phyloP scores from a whole-genome alignment of 2,797 vertebrate species.

The Philypnodon macrostomus region DNA sequence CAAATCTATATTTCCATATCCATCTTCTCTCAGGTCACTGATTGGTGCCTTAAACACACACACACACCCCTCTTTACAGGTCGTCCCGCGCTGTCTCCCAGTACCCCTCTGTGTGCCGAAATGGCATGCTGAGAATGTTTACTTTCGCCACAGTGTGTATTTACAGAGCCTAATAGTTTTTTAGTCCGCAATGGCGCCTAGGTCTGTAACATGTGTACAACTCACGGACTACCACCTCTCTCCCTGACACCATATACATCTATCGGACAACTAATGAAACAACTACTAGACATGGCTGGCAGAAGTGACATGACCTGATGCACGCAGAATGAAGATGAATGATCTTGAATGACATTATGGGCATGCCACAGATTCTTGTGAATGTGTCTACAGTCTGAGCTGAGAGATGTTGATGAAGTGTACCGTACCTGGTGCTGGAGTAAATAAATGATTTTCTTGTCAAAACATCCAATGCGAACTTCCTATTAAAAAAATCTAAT shows the following conservation, averaged over 20 bases:
- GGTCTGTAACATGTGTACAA: conserved; percentile 74
- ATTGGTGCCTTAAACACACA: conserved; percentile 37
- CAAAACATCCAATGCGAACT: background rate
- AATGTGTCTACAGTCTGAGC: conserved; percentile 24
- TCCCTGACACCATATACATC: conserved; percentile 16
- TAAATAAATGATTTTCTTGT: background rate
- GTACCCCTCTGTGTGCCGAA: conserved; percentile 69
- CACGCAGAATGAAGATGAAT: conserved; percentile 23
- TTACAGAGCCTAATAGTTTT: conserved; percentile 80
- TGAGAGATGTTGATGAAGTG: conserved; percentile 5
- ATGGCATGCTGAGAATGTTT: conserved; percentile 79
- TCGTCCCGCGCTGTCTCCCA: conserved; percentile 70
- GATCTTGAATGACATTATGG: conserved; percentile 47
- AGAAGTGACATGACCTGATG: conserved; percentile 47
- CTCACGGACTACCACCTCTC: conserved; percentile 55
- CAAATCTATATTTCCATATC: conserved; percentile 60
- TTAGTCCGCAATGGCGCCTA: conserved; percentile 80
- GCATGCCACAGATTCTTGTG: conserved; percentile 25
- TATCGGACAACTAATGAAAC: conserved; percentile 57
- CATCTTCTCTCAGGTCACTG: conserved; percentile 45
- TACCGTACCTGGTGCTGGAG: background rate
- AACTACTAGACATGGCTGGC: conserved; percentile 52
- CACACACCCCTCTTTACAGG: conserved; percentile 46
- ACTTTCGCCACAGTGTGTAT: conserved; percentile 78
- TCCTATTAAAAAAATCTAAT: background rate